phyloP scores from a whole-genome alignment of 2,113 vertebrate species.

The Semicossyphus pulcher region DNA sequence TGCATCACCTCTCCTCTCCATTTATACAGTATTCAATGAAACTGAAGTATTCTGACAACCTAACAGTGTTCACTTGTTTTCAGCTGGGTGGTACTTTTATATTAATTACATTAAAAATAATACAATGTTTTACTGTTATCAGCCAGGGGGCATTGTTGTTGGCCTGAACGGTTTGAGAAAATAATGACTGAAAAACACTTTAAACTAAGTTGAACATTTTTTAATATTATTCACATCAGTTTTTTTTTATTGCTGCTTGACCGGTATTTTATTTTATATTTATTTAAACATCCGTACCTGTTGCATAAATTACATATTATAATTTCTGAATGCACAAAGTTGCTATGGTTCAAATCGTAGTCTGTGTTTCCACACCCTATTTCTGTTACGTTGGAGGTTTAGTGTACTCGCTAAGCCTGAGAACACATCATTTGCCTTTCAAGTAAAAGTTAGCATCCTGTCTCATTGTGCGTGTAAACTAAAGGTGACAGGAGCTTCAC shows the following conservation, averaged over 20 bases:
- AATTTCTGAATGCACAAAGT: conserved; percentile 24
- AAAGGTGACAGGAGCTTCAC: conserved; percentile 38
- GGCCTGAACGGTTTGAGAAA: not conserved
- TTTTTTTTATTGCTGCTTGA: conserved; percentile 45
- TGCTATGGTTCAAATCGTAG: not conserved
- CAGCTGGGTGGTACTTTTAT: conserved; percentile 42
- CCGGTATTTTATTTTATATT: conserved; percentile 5
- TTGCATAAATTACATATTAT: conserved; percentile 4
- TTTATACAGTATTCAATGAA: conserved; percentile 38
- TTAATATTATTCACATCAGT: conserved; percentile 4
- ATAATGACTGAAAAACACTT: conserved; percentile 11
- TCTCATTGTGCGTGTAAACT: conserved; percentile 11
- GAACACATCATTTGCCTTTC: conserved; percentile 34
- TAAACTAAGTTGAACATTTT: conserved; percentile 1
- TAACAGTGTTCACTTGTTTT: conserved; percentile 31
- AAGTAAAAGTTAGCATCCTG: conserved; percentile 13
- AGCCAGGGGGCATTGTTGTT: conserved; percentile 8
- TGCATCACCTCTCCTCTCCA: conserved; percentile 20
- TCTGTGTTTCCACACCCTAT: conserved; percentile 1
- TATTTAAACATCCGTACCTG: conserved; percentile 10
- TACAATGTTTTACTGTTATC: conserved; percentile 21
- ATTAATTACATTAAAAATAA: not conserved
- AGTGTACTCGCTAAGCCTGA: conserved; percentile 6
- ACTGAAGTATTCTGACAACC: conserved; percentile 40
- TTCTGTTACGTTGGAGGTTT: conserved; percentile 8